Evolutionary conservation across 2,113 vertebrate species (phyloP), one percentile per base, ranked within the genome.

Genomic region (Cephalopholis sonnerati): DNA sequence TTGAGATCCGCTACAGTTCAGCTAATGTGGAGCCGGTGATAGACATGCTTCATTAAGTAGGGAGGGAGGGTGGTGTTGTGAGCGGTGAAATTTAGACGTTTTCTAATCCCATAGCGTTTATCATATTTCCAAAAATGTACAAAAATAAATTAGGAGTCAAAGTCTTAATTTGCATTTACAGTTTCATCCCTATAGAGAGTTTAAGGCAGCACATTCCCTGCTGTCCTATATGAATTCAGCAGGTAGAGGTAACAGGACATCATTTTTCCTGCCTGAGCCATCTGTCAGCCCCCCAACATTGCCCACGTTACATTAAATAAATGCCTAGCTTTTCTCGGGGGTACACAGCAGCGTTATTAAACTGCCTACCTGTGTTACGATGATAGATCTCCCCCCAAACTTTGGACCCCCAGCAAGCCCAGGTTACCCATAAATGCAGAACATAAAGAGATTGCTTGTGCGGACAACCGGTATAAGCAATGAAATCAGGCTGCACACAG

Each of bases 361-460:
- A 93, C 89, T 93, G 93, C 92, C 93, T 94, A 87, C 92, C 91
- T 92, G 91, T 88, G 79, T 93, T 93, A 93, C 71, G 61, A 94
- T 93, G 94, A 95, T 92, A 91, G 89, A 94, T 93, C 86, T 92
- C 81, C 79, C 61, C 74, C 41, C 63, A 93, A 93, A 92, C 79
- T 68, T 77, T 68, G 76, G 85, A 91, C 83, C 83, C 66, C 81
- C 63, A 81, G 83, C 76, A 79, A 87, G 74, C 80, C 73, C 83
- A 63, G 77, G 61, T 72, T 90, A 86, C 80, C 81, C 86, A 91
- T 90, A 87, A 90, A 92, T 88, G 86, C 91, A 92, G 86, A 93
- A 92, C 87, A 93, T 90, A 86, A 87, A 93, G 85, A 91, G 88
- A 92, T 90, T 87, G 88, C 84, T 79, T 90, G 82, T 79, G 88